phyloP scores from a whole-genome alignment of 1,140 invertebrate species.

The Listronotus bonariensis region DNA sequence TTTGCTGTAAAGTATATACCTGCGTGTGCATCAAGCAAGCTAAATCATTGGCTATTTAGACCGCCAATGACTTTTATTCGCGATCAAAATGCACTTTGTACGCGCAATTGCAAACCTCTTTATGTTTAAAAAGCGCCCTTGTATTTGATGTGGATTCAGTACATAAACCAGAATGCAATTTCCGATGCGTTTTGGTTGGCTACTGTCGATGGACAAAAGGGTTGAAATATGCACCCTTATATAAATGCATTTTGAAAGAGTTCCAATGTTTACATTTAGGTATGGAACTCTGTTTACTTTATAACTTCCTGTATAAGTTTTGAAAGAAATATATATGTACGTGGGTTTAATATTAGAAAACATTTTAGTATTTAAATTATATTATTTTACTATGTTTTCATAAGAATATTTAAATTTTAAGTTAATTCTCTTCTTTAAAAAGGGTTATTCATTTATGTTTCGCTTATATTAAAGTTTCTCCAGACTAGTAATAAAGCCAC shows the following conservation, averaged over 20 bases:
- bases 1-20: constrained; percentile 15
- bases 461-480: too few species aligned
- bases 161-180: constrained; percentile 22
- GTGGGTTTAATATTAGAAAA: too few species aligned
- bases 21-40: constrained; percentile 20
- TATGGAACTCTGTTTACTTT: too few species aligned
- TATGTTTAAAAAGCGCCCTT: constrained; percentile 16
- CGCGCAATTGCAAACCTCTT: constrained; percentile 32
- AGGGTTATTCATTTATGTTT: too few species aligned
- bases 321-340: too few species aligned
- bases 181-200: constrained; percentile 22
- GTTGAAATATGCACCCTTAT: constrained; percentile 28
- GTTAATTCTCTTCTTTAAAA: too few species aligned
- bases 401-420: too few species aligned
- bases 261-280: constrained; percentile 15
- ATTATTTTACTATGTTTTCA: too few species aligned
- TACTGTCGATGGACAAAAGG: constrained; percentile 2
- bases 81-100: constrained; percentile 31
- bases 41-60: constrained; percentile 15
- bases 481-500: too few species aligned
- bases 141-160: constrained; percentile 23
- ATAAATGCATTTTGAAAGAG: not conserved
- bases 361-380: too few species aligned
- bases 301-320: too few species aligned
- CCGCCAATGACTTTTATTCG: constrained; percentile 28